Base-by-base conservation (phyloP, 2,888 invertebrate genomes). In the Labia minor region DNA sequence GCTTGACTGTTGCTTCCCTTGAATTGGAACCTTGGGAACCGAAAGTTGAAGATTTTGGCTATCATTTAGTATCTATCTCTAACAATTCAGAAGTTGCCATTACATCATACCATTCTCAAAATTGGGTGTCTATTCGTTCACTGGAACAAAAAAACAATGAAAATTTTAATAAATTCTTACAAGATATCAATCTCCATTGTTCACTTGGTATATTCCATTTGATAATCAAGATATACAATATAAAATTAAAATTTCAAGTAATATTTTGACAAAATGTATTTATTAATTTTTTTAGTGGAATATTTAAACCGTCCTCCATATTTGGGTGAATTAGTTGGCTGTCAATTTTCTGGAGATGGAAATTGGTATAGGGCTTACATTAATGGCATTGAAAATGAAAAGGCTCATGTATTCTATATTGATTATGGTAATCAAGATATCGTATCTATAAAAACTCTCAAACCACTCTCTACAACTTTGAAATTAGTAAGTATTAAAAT, bases 361-460 rank as follows among this genome's bases (percentile, higher is more conserved):
- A 65, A 37, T 49, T 65, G 16, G 49, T 65, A 65, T 37, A 2
- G 65, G 19, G 37, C 65, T 37, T 21, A 19, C 19, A 37, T 65
- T 10, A 20, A 21, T 20, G 14, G n/a, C 2, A 37, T 20, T 16
- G 14, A 65, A 49, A 19, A 20, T 1, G 16, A 61, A 16, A 19
- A 19, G 0, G 37, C 16, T n/a, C 37, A 37, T 20, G 21, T 65
- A 1, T 37, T 61, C 6, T 49, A 49, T 19, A 61, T 65, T 19
- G 65, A 65, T 61, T 65, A 49, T 8, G 65, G 65, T 14, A 65
- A 65, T 20, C 37, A 65, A 8, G 65, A 65, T 37, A 61, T 21
- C 3, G 65, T 65, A 3, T 19, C 37, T 20, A 37, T 37, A 11
- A 61, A 49, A 18, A 37, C 18, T 19, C 11, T 65, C 49, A 49